A percentile compares a stretch with the other conserved stretches of the same genome.
phyloP scores from a whole-genome alignment of 2,113 vertebrate species.

The Willisornis vidua region DNA sequence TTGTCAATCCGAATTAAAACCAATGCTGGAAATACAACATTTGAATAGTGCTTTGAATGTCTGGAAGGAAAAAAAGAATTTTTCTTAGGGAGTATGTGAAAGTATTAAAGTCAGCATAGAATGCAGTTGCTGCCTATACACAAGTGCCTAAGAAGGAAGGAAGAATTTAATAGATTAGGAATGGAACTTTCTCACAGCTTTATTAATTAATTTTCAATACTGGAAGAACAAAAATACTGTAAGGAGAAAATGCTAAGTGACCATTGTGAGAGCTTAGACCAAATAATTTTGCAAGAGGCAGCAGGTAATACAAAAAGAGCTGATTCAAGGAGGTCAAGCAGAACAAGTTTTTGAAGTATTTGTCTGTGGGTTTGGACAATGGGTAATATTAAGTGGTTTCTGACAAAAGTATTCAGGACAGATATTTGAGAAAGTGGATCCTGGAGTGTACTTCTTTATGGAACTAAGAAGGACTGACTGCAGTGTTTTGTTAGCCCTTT shows the following conservation, averaged over 20 bases:
- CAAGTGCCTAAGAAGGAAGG: not conserved
- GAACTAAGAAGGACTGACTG: not conserved
- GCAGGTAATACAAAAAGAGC: not conserved
- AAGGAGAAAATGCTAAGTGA: not conserved
- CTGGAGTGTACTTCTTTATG: fast-evolving
- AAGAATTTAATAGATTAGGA: not conserved
- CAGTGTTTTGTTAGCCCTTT: not conserved
- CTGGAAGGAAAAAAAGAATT: not conserved
- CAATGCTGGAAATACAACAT: not conserved
- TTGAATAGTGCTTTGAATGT: not conserved
- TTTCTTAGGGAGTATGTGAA: not conserved
- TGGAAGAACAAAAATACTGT: not conserved
- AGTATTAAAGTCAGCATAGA: not conserved
- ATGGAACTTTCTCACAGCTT: not conserved
- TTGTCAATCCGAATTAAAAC: slow-evolving; percentile 24
- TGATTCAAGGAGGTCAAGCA: not conserved
- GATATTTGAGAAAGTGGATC: not conserved
- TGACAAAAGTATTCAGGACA: not conserved
- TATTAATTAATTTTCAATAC: not conserved
- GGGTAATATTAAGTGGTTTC: not conserved
- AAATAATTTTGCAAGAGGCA: not conserved
- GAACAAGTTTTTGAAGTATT: not conserved
- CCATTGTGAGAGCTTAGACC: not conserved
- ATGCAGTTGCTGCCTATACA: not conserved
- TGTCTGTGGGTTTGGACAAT: not conserved